Evolutionary conservation across 2,113 vertebrate species (phyloP).

Genomic region (Dipodomys merriami): DNA sequence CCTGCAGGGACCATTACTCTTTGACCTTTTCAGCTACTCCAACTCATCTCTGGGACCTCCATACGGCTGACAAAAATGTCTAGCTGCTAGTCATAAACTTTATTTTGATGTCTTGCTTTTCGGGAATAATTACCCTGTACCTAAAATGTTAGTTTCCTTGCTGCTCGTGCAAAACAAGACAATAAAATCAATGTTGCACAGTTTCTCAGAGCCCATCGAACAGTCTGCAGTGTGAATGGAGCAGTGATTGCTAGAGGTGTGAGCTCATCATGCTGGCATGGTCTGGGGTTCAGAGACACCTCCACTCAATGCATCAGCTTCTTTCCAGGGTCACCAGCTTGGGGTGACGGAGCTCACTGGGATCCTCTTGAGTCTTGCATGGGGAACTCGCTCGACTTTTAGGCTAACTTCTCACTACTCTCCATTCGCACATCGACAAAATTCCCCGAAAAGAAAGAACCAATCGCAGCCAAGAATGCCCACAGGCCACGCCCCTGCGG

Average conservation of each 20-base stretch:
- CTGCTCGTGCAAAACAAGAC: conserved; percentile 87
- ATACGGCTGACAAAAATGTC: conserved; percentile 83
- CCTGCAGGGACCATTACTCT: conserved; percentile 70
- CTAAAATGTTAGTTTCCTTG: conserved; percentile 88
- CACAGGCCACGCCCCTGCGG: accelerated
- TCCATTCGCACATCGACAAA: not conserved
- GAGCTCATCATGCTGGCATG: conserved; percentile 69
- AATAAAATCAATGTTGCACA: conserved; percentile 88
- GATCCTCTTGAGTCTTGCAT: no score
- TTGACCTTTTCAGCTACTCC: conserved; percentile 84
- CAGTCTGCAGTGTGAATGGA: conserved; percentile 85
- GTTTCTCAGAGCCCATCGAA: conserved; percentile 85
- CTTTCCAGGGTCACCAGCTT: not conserved
- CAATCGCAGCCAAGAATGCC: accelerated
- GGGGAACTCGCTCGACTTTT: not conserved
- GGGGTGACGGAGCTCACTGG: not conserved
- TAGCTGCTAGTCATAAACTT: conserved; percentile 85
- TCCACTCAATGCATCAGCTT: not conserved
- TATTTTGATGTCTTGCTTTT: conserved; percentile 90
- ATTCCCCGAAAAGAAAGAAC: not conserved
- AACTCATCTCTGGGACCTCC: conserved; percentile 79
- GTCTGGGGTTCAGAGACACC: not conserved
- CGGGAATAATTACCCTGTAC: conserved; percentile 87
- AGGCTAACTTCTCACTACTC: accelerated
- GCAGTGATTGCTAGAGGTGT: conserved; percentile 67